Conservation (phyloP, 2,888 invertebrate genomes). For the Oxytorus armatus region DNA sequence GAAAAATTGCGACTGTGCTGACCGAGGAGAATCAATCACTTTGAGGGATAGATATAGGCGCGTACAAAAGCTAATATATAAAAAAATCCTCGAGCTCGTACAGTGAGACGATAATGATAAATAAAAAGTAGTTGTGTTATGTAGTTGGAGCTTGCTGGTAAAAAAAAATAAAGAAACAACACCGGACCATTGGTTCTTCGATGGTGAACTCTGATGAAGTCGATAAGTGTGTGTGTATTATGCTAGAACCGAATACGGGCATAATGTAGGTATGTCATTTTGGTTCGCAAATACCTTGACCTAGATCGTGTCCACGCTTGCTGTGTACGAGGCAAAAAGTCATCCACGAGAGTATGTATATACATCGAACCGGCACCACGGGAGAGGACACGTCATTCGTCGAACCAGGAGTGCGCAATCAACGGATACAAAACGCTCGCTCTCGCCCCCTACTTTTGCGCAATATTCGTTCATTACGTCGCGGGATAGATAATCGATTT, state of each 20-base stretch:
- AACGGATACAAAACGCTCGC: slow-evolving; percentile 38
- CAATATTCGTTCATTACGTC: not conserved
- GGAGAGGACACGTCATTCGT: slow-evolving; percentile 65
- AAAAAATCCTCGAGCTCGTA: slow-evolving; percentile 14
- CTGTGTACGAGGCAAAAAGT: slow-evolving; percentile 76
- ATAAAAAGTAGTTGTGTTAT: slow-evolving; percentile 4
- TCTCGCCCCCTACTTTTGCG: slow-evolving; percentile 52
- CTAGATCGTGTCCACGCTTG: slow-evolving; percentile 73
- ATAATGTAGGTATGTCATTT: slow-evolving; percentile 82
- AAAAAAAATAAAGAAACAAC: slow-evolving; percentile 29
- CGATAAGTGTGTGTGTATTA: slow-evolving; percentile 37
- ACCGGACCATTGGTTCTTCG: slow-evolving; percentile 6
- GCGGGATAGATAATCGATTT: slow-evolving; percentile 9
- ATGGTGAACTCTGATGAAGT: not conserved
- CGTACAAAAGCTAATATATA: slow-evolving; percentile 21
- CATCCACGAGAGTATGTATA: slow-evolving; percentile 57
- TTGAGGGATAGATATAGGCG: slow-evolving; percentile 32
- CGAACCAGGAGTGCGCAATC: slow-evolving; percentile 60
- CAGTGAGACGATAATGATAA: slow-evolving; percentile 36
- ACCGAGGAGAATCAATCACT: slow-evolving; percentile 62
- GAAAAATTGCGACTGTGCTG: slow-evolving; percentile 43
- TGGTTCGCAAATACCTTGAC: slow-evolving; percentile 82
- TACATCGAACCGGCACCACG: not conserved
- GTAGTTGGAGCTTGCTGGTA: slow-evolving; percentile 1
- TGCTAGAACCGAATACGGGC: slow-evolving; percentile 79